Conservation (phyloP, 2,888 invertebrate genomes). For the Drosophila kuntzei region DNA sequence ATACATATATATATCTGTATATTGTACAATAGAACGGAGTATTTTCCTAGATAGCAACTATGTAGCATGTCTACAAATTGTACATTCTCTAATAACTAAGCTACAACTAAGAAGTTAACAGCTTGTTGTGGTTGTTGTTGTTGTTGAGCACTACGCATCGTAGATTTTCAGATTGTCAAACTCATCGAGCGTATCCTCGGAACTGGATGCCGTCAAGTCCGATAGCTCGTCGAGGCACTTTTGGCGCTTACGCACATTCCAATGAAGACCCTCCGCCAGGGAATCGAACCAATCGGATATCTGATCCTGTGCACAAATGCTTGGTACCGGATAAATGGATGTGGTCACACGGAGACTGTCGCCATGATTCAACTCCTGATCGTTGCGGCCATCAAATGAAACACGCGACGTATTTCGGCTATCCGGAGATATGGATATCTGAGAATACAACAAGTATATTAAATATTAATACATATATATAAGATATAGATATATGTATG, state of each 20-base stretch:
- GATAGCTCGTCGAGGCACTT: slow-evolving; percentile 90
- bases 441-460: slow-evolving; percentile 44
- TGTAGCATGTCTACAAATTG: slow-evolving; percentile 51
- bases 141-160: slow-evolving; percentile 55
- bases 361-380: slow-evolving; percentile 96
- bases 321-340: slow-evolving; percentile 98
- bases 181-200: slow-evolving; percentile 93
- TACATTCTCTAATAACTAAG: slow-evolving; percentile 41
- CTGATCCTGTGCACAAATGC: slow-evolving; percentile 97
- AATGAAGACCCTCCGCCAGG: slow-evolving; percentile 97
- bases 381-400: slow-evolving; percentile 97
- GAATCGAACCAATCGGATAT: slow-evolving; percentile 99
- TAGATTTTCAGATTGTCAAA: slow-evolving; percentile 86
- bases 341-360: slow-evolving; percentile 98
- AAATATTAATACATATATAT: too few relatives aligned
- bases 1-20: slow-evolving; percentile 22
- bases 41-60: slow-evolving; percentile 57
- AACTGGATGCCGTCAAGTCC: slow-evolving; percentile 89
- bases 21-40: slow-evolving; percentile 66
- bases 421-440: slow-evolving; percentile 95
- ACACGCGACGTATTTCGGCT: slow-evolving; percentile 98
- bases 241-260: slow-evolving; percentile 98
- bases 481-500: not conserved
- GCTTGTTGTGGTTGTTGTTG: slow-evolving; percentile 86
- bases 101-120: slow-evolving; percentile 87